Conservation (phyloP, 2,888 invertebrate genomes). For the Acleris literana region DNA sequence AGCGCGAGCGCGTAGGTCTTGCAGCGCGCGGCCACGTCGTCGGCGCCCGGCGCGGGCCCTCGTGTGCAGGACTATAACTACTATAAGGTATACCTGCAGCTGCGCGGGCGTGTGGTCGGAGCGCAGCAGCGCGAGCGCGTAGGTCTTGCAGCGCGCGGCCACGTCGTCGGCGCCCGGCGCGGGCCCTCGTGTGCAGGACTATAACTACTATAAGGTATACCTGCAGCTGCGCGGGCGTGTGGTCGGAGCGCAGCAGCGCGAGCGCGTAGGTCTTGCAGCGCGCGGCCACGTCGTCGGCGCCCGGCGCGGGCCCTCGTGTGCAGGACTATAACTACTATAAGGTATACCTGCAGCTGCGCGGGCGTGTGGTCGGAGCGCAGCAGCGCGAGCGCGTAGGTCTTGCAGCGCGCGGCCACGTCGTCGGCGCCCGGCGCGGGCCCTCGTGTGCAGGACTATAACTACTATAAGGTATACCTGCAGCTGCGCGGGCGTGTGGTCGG, state of each 20-base stretch:
- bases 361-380: slow-evolving; percentile 66
- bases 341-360: slow-evolving; percentile 45
- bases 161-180: slow-evolving; percentile 52
- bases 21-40: slow-evolving; percentile 62
- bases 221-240: slow-evolving; percentile 54
- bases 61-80: too few species aligned
- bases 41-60: slow-evolving; percentile 42
- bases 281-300: slow-evolving; percentile 57
- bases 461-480: too few species aligned
- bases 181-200: slow-evolving; percentile 40
- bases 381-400: slow-evolving; percentile 72
- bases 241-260: slow-evolving; percentile 65
- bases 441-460: too few species aligned
- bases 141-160: slow-evolving; percentile 67
- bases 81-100: too few species aligned
- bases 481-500: slow-evolving; percentile 64
- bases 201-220: too few species aligned
- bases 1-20: slow-evolving; percentile 74
- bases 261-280: slow-evolving; percentile 73
- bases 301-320: slow-evolving; percentile 41
- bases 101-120: slow-evolving; percentile 66
- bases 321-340: too few species aligned
- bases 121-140: slow-evolving; percentile 68
- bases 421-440: slow-evolving; percentile 43
- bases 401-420: slow-evolving; percentile 64